These are phyloP conservation scores for Sarcophaga rosellei DNA, from an alignment of 2,888 invertebrate species.

Conservation along the genomic window DNA sequence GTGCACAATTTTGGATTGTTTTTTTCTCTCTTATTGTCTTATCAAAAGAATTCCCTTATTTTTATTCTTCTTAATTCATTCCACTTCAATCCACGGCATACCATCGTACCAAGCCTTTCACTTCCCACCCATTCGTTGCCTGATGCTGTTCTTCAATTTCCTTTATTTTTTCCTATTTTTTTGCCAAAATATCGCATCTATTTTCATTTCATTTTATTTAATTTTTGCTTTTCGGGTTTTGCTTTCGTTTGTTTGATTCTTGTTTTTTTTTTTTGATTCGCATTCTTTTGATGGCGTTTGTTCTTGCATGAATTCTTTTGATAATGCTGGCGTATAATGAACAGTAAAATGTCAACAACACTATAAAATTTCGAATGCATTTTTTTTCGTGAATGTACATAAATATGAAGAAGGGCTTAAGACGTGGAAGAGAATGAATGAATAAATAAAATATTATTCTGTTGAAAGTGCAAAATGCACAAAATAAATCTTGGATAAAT, in stretches of 20 bases:
- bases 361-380: slow-evolving; percentile 59
- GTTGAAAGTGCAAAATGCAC: slow-evolving; percentile 12
- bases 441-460: background rate
- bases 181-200: too few relatives aligned
- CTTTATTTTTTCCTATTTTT: slow-evolving; percentile 21
- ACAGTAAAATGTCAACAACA: slow-evolving; percentile 67
- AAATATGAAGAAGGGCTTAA: background rate
- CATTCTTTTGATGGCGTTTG: slow-evolving; percentile 52
- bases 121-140: background rate
- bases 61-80: slow-evolving; percentile 9
- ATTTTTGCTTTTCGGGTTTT: too few relatives aligned
- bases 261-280: slow-evolving; percentile 1
- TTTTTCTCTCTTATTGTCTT: slow-evolving; percentile 39
- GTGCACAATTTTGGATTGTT: slow-evolving; percentile 56
- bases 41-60: slow-evolving; percentile 54
- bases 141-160: slow-evolving; percentile 54
- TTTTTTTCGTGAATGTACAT: slow-evolving; percentile 31
- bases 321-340: slow-evolving; percentile 65
- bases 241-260: background rate
- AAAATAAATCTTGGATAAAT: slow-evolving; percentile 22
- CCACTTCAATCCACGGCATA: background rate
- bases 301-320: slow-evolving; percentile 65
- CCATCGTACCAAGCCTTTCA: background rate
- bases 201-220: too few relatives aligned
- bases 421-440: background rate